Percentiles rank a stretch among this genome's conserved stretches.
These are phyloP conservation scores for Ganaspis sp. DNA, from an alignment of 1,140 invertebrate genomes.

Conservation along the genomic window DNA sequence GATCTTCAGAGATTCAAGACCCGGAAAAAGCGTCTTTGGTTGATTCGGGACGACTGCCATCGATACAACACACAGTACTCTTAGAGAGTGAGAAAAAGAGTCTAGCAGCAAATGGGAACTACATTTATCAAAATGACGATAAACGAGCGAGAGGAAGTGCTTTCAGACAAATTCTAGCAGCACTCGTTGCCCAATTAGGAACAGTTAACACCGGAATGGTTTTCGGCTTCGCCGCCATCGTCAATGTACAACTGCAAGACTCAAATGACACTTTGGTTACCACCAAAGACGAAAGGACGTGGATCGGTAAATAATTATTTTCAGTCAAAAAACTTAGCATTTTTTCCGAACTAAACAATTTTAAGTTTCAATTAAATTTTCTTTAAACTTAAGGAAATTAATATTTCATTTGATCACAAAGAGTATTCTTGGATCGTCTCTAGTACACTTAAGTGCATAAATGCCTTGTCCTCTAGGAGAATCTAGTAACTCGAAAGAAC, in stretches of 20 bases:
- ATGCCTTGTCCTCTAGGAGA: too few species aligned
- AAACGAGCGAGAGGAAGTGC: conserved; percentile 76
- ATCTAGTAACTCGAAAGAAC: too few species aligned
- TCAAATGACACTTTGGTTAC: conserved; percentile 78
- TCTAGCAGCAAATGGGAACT: conserved; percentile 50
- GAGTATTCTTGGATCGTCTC: too few species aligned
- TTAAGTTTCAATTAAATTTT: too few species aligned
- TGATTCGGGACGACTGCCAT: conserved; percentile 55
- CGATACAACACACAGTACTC: conserved; percentile 55
- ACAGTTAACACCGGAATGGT: conserved; percentile 85
- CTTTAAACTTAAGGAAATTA: background rate
- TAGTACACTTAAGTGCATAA: too few species aligned
- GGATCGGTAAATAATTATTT: conserved; percentile 81
- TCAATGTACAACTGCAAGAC: conserved; percentile 80
- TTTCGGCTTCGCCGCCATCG: conserved; percentile 85
- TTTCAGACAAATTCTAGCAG: conserved; percentile 79
- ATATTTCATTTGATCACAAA: conserved; percentile 30
- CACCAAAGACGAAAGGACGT: conserved; percentile 80
- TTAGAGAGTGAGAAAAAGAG: conserved; percentile 58
- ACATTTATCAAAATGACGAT: conserved; percentile 55
- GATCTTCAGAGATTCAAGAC: conserved; percentile 50
- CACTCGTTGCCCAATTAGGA: conserved; percentile 81
- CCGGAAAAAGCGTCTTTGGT: conserved; percentile 59
- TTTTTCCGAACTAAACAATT: too few species aligned
- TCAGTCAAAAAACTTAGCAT: background rate